Conservation (phyloP, 1,140 invertebrate species). For the Stenopsyche tienmushanensis region DNA sequence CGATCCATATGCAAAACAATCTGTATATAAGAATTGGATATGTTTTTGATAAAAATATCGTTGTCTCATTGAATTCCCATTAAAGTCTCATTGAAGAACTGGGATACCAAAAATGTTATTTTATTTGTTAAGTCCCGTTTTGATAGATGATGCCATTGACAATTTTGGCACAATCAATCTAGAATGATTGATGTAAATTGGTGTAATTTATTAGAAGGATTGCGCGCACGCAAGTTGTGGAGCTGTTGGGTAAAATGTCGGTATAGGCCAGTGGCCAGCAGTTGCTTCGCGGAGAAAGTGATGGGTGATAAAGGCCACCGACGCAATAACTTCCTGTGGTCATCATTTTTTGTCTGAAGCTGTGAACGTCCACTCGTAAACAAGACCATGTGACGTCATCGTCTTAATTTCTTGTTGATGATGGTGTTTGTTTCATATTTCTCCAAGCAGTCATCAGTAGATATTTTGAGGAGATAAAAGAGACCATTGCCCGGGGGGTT, state of each 20-base stretch:
- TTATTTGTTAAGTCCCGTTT: no score
- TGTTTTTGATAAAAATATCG: no score
- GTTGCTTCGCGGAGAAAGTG: slow-evolving; percentile 3
- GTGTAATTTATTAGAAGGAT: no score
- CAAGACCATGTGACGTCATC: neutral
- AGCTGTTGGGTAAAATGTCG: neutral
- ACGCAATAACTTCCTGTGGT: slow-evolving; percentile 15
- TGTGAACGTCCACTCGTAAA: neutral
- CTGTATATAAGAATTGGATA: no score
- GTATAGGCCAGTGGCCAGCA: neutral
- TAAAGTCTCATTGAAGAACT: no score
- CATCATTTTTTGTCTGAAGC: slow-evolving; percentile 2
- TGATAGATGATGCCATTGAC: no score
- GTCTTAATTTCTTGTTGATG: neutral
- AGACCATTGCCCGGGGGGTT: neutral
- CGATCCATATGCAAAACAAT: no score
- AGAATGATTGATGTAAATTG: no score
- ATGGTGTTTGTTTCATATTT: neutral
- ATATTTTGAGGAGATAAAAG: neutral
- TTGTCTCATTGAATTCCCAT: no score
- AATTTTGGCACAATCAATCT: no score
- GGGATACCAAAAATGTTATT: no score
- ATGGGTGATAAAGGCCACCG: slow-evolving; percentile 14
- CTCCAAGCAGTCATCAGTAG: neutral
- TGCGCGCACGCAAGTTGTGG: no score